These are phyloP conservation scores for Nemapogon koenigi DNA, from an alignment of 2,888 invertebrate species.

Conservation along the genomic window DNA sequence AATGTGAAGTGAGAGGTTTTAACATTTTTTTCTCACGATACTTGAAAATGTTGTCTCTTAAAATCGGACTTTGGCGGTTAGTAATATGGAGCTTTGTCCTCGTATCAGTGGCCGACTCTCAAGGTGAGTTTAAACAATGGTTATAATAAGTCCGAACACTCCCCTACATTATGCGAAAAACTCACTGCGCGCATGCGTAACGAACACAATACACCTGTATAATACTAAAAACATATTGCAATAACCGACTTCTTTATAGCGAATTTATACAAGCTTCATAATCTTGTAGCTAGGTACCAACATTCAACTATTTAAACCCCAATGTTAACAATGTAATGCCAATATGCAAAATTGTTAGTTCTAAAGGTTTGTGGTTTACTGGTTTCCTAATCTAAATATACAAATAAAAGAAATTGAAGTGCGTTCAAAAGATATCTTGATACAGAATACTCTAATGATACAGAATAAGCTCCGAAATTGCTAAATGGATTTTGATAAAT, in stretches of 20 bases:
- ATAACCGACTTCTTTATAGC: not conserved
- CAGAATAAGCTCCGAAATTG: too few relatives aligned
- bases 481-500: too few relatives aligned
- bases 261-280: too few relatives aligned
- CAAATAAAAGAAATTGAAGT: too few relatives aligned
- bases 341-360: too few relatives aligned
- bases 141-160: constrained; percentile 19
- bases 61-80: constrained; percentile 23
- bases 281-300: too few relatives aligned
- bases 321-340: too few relatives aligned
- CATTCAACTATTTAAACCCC: too few relatives aligned
- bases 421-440: too few relatives aligned
- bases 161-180: constrained; percentile 22
- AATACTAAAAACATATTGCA: not conserved
- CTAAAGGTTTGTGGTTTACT: too few relatives aligned
- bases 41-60: not conserved
- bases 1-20: constrained; percentile 1
- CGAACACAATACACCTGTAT: not conserved
- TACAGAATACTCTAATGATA: too few relatives aligned
- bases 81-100: constrained; percentile 51
- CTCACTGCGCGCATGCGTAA: not conserved
- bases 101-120: constrained; percentile 34
- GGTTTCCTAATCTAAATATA: too few relatives aligned
- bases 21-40: constrained; percentile 1
- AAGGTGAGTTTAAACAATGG: constrained; percentile 53